These are phyloP conservation scores for Meandrusa payeni DNA, from an alignment of 2,888 invertebrate species.

Conservation along the genomic window DNA sequence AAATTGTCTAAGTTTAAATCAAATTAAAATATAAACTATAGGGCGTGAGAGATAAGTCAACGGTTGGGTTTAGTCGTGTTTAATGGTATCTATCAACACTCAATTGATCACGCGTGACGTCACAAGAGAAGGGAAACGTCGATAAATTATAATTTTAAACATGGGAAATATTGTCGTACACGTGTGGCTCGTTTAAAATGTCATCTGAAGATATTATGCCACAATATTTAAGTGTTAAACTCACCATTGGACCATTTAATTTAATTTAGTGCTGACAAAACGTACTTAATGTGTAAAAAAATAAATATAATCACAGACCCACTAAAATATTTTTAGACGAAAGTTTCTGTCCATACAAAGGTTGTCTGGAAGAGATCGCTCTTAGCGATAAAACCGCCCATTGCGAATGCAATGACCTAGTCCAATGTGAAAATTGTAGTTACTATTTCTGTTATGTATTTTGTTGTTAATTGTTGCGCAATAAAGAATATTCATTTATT, in stretches of 20 bases:
- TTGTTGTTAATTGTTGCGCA: no score
- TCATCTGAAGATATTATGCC: conserved; percentile 30
- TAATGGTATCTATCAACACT: conserved; percentile 75
- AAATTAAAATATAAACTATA: conserved; percentile 63
- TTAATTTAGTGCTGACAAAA: no score
- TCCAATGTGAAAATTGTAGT: no score
- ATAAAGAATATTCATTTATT: no score
- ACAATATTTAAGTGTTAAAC: conserved; percentile 29
- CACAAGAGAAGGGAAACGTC: conserved; percentile 45
- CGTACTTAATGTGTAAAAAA: no score
- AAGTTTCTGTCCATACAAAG: no score
- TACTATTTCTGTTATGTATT: no score
- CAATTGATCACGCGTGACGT: conserved; percentile 70
- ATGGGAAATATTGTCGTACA: conserved; percentile 46
- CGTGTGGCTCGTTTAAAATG: conserved; percentile 48
- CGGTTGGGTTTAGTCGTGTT: conserved; percentile 58
- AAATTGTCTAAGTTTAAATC: conserved; percentile 39
- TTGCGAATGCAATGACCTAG: no score
- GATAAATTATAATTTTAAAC: conserved; percentile 52
- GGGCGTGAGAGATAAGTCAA: conserved; percentile 62
- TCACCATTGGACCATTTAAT: conserved; percentile 26
- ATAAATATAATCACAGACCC: no score
- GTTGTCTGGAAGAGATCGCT: no score
- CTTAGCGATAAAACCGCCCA: no score
- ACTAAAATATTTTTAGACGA: no score